Conservation (phyloP, 1,140 invertebrate genomes). For the Tyrophagus putrescentiae region DNA sequence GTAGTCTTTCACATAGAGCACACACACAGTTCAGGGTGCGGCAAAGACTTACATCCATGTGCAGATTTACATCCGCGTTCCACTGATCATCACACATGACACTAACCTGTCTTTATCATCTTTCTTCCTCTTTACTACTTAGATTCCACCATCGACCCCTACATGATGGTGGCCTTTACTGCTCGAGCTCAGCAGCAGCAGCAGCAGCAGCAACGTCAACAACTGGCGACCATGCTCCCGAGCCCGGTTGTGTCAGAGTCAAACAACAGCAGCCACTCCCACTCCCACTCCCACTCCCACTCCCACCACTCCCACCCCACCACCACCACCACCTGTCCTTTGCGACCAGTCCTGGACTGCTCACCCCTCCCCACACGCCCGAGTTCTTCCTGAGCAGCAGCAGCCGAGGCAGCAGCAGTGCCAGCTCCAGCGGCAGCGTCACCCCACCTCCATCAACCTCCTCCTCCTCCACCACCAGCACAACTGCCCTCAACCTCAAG, state of each 20-base stretch:
- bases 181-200: background rate
- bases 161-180: background rate
- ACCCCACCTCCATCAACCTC: slow-evolving; percentile 16
- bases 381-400: background rate
- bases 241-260: background rate
- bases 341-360: background rate
- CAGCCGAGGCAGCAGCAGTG: background rate
- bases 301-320: no score
- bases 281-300: no score
- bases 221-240: background rate
- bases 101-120: background rate
- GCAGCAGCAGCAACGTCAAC: background rate
- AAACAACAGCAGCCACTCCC: no score
- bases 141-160: background rate
- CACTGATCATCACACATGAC: background rate
- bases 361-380: slow-evolving; percentile 9
- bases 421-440: background rate
- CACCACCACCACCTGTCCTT: no score
- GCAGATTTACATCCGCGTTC: background rate
- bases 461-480: no score
- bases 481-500: no score
- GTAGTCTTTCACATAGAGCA: background rate
- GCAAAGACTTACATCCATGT: background rate
- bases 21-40: background rate
- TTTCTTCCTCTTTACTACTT: background rate